A percentile compares a stretch with the other conserved stretches of the same genome.
Evolutionary conservation across 2,113 vertebrate genomes (phyloP).

Genomic region (Ictidomys tridecemlineatus): DNA sequence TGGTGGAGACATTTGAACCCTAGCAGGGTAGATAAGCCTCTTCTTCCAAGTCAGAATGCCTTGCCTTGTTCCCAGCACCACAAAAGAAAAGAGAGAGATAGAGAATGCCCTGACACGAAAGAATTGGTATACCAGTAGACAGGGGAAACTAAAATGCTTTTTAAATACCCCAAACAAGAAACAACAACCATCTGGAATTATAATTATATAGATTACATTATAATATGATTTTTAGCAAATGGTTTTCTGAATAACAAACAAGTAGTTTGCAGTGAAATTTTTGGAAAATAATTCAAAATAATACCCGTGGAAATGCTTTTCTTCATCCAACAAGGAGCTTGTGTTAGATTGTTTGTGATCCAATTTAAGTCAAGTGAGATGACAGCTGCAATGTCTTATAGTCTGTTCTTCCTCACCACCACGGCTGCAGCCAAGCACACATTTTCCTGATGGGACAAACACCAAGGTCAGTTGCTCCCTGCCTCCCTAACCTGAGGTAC

Average conservation of each 20-base stretch:
- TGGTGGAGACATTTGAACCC: background rate
- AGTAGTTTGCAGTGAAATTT: slow-evolving; percentile 48
- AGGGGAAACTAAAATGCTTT: slow-evolving; percentile 18
- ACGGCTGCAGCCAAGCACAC: background rate
- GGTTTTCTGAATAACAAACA: slow-evolving; percentile 58
- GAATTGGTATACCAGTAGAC: background rate
- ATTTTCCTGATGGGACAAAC: background rate
- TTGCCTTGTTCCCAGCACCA: background rate
- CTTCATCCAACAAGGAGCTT: slow-evolving; percentile 15
- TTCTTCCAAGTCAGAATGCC: slow-evolving; percentile 49
- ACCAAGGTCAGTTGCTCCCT: background rate
- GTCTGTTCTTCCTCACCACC: background rate
- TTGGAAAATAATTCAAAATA: slow-evolving; percentile 59
- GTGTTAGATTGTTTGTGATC: background rate
- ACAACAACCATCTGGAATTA: slow-evolving; percentile 2
- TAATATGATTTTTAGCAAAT: slow-evolving; percentile 44
- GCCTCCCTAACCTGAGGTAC: background rate
- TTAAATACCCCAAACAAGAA: background rate
- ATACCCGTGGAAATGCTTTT: slow-evolving; percentile 52
- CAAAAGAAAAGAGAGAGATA: background rate
- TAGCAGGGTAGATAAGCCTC: background rate
- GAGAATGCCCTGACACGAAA: background rate
- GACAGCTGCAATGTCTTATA: background rate
- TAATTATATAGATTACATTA: slow-evolving; percentile 55
- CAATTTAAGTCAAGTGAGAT: background rate